Conservation (phyloP, 2,113 vertebrate species). For the Dasyprocta punctata region DNA sequence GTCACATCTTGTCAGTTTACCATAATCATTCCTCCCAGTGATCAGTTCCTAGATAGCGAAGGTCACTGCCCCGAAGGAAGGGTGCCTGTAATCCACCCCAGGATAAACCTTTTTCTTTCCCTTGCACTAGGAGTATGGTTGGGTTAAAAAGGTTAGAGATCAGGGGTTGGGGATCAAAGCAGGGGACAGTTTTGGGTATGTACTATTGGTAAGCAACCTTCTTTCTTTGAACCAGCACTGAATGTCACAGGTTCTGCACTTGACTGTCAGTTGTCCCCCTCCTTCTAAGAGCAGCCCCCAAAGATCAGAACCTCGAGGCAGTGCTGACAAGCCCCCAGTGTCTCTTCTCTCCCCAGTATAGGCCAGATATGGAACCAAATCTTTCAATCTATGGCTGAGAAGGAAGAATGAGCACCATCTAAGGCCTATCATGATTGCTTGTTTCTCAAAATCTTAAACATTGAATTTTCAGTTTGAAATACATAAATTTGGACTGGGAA, state of each 20-base stretch:
- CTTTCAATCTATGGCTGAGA: neutral
- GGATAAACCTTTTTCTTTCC: neutral
- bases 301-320: neutral
- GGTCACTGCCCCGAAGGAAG: neutral
- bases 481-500: neutral
- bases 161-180: neutral
- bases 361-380: neutral
- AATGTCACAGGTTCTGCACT: neutral
- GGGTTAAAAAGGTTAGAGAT: neutral
- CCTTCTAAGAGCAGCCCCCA: neutral
- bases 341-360: neutral
- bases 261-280: neutral
- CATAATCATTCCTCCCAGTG: neutral
- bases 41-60: conserved; percentile 34
- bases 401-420: neutral
- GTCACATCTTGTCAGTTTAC: conserved; percentile 12
- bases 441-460: neutral
- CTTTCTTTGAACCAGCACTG: neutral
- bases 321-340: neutral
- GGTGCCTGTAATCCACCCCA: neutral
- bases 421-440: neutral
- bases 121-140: neutral
- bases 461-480: neutral
- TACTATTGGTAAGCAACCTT: neutral
- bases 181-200: neutral